These are phyloP conservation scores for Cirrhinus molitorella DNA, from an alignment of 2,797 vertebrate species.

Conservation along the genomic window DNA sequence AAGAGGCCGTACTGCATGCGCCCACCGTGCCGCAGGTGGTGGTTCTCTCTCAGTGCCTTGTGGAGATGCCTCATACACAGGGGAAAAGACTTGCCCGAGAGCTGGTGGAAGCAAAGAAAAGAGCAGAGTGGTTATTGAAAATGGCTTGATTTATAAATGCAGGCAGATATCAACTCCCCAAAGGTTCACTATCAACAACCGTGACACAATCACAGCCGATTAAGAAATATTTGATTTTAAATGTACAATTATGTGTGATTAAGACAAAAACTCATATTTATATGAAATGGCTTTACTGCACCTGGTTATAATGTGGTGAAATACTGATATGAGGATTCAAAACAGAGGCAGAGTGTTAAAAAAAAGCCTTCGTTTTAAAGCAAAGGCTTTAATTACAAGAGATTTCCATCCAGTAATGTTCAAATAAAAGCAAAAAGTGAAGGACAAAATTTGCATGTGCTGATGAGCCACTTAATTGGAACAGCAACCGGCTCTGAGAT, in stretches of 20 bases:
- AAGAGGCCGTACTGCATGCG: constrained; percentile 98
- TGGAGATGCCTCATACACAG: constrained; percentile 96
- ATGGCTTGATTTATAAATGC: not conserved
- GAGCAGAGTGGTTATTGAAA: not conserved
- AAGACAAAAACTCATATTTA: not conserved
- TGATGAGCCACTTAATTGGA: constrained; percentile 60
- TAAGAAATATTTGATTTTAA: not conserved
- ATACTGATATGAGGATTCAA: constrained; percentile 1
- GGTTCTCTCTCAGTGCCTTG: constrained; percentile 87
- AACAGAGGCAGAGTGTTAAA: not conserved
- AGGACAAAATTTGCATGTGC: constrained; percentile 62
- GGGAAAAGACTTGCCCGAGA: constrained; percentile 90
- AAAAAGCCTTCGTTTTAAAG: constrained; percentile 2
- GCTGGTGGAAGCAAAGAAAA: constrained; percentile 73
- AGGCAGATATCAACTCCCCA: not conserved
- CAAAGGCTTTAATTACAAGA: constrained; percentile 43
- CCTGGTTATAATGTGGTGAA: not conserved
- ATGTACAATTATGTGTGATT: constrained; percentile 6
- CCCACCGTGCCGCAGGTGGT: constrained; percentile 95
- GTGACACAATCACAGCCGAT: constrained; percentile 1
- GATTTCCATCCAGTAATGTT: constrained; percentile 5
- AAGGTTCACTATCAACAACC: not conserved
- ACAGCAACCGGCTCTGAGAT: constrained; percentile 41
- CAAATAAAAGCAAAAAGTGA: constrained; percentile 45
- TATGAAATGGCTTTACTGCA: not conserved